Evolutionary conservation across 1,140 invertebrate genomes (phyloP), one percentile per base, ranked within the genome.

Genomic region (Drosophila triauraria): DNA sequence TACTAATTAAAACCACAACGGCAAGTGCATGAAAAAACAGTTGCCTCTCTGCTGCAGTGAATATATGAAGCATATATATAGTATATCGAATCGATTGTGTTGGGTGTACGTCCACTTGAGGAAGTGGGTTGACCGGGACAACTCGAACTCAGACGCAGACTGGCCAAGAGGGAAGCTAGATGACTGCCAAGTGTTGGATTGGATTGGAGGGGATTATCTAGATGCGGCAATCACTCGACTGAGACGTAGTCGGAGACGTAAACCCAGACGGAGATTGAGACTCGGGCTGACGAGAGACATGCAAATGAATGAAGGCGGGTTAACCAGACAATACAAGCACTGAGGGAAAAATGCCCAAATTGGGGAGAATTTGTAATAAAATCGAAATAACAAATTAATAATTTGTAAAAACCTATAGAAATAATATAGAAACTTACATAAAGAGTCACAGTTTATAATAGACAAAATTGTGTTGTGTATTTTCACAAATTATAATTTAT

Each of bases 221-320:
- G 80, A 78, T 78, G 63, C 61, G 43, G 82, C 64, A 87, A 75
- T 88, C 78, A 84, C 80, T 87, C 77, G 60, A 83, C 58, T 78
- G 78, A 61, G 62, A 60, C 76, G 50, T 10, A 40, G 44, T 50
- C 38, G 30, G 62, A 57, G 50, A 57, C 75, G 60, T 30, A 30
- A 15, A 30, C 69, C 38, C 68, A 61, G 63, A 80, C 53, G 62
- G 70, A 70, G 70, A 83, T 70, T 67, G 64, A 44, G 15, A 42
- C 68, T 38, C 30, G 12, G 23, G 20, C 60, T 42, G 59, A 63
- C 44, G 59, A 63, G 48, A 38, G 68, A 61, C 53, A 69, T 62
- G 82, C 61, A 70, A 60, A 80, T 51, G 48, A 53, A 57, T 44
- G 63, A 61, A 65, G 44, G 76, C 64, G 50, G 43, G 17, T 42